Evolutionary conservation across 2,888 invertebrate species (phyloP), one percentile per base, ranked within the genome.

Genomic region (Gymnoscelis rufifasciata): DNA sequence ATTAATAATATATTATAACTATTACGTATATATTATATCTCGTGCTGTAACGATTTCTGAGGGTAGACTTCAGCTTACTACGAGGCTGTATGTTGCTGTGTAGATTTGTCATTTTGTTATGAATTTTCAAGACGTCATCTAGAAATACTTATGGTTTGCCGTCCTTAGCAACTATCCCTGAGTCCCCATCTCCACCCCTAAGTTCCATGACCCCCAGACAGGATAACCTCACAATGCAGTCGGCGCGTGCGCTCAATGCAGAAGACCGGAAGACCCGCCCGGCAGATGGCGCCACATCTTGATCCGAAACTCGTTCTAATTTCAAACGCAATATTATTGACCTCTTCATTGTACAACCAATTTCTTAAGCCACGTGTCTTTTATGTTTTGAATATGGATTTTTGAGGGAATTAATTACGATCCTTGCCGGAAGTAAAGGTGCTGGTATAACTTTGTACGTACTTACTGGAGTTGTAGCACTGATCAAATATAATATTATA

Each of bases 201-300:
- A 52, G 50, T 51, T 46, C 43, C 23, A 43, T 51, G 53, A 53
- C 53, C 56, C 43, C 30, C 51, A 54, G 54, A 56, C 49, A 52
- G 47, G 49, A 58, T 50, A 51, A 54, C 52, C 57, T 52, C 38
- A 52, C 38, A 50, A 45, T 42, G 51, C 79, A 74, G 63, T 48
- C 64, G 73, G 74, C 83, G 83, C 84, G 83, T 82, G 84, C 83
- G 78, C 75, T 61, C 24, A 61, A 66, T 76, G 60, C 69, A 87
- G 87, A 80, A 76, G 82, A 83, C 64, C 87, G 87, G 87, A 87
- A 86, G 86, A 83, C 74, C 75, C 73, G 77, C 82, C 83, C 73
- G 75, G 75, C 83, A 83, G 81, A 78, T 83, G 82, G 68, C 71
- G 60, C 59, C 46, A 57, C 76, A 69, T 81, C 78, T 75, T 76